Base-by-base conservation (phyloP, 2,888 invertebrate species). In the Cylindroiulus punctatus region DNA sequence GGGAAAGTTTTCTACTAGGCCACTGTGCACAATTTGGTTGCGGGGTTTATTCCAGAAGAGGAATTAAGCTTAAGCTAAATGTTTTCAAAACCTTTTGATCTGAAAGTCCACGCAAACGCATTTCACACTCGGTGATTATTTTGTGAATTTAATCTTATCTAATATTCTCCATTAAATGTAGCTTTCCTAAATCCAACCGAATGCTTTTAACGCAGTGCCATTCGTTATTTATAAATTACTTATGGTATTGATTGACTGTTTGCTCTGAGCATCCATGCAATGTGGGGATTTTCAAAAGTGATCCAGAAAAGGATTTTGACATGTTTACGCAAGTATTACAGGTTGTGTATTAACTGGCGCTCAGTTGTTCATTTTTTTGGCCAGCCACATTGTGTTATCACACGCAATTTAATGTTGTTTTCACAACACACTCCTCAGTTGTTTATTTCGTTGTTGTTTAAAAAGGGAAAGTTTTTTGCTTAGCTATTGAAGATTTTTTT, bases 191-290 rank as follows among this genome's bases (percentile, higher is more conserved):
- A 52, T 52, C 52, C 52, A n/a, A 5, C 52, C 52, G 52, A 52
- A 52, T 52, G 52, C 52, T 52, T 52, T 52, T 52, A 52, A 52
- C 52, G 52, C 52, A n/a, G 52, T 52, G 52, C n/a, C n/a, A 52
- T 52, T 52, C 52, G 52, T 52, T 52, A 52, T 52, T 52, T 52
- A 52, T 52, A 52, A 52, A 52, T 52, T 52, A 52, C 52, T 52
- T 52, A 52, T 17, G 52, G 52, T 52, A 52, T 52, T 52, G 52
- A 52, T 52, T 52, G 52, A 52, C 52, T 52, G 19, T 7, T 36
- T 36, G 36, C 52, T n/a, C 17, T 3, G 5, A 52, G 19, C 52
- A 52, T 52, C 52, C n/a, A 52, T 52, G 52, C 19, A 52, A n/a
- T 52, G 52, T 7, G n/a, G 19, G n/a, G 52, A 52, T 52, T 52